Conservation (phyloP, 2,113 vertebrate species). For the Danio rerio region DNA sequence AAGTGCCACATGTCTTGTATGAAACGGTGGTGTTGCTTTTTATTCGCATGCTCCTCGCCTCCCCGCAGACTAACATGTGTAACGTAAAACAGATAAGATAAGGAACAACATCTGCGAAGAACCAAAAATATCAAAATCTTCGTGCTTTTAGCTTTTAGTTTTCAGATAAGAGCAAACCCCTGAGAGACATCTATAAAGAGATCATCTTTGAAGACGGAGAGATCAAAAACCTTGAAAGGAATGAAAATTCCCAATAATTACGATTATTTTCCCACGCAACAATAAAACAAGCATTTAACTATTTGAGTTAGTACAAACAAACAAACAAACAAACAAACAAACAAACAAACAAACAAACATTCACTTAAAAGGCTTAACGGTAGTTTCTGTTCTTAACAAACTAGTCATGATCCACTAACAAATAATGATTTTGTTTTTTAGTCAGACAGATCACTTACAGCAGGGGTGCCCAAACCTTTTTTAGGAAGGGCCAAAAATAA, state of each 20-base stretch:
- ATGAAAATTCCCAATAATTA: neutral
- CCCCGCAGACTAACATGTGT: slow-evolving; percentile 17
- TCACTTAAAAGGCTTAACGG: too few relatives aligned
- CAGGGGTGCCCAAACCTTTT: too few relatives aligned
- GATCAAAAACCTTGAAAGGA: neutral
- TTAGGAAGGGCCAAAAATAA: too few relatives aligned
- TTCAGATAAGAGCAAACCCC: neutral
- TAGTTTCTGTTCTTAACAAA: too few relatives aligned
- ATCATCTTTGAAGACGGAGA: neutral
- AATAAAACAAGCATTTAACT: neutral
- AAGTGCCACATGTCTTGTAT: slow-evolving; percentile 30
- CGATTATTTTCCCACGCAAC: neutral
- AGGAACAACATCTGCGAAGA: slow-evolving; percentile 8
- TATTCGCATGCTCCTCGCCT: slow-evolving; percentile 25
- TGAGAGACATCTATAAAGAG: neutral
- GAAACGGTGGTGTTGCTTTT: slow-evolving; percentile 11
- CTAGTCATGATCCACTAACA: too few relatives aligned
- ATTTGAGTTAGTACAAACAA: too few relatives aligned
- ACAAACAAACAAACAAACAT: too few relatives aligned
- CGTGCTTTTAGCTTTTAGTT: too few relatives aligned
- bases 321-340: too few relatives aligned
- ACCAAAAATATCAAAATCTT: slow-evolving; percentile 11
- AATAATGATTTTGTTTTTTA: too few relatives aligned
- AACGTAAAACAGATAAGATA: slow-evolving; percentile 7
- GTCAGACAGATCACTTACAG: too few relatives aligned